These are phyloP conservation scores for Sinocyclocheilus grahami DNA, from an alignment of 2,113 vertebrate species.

Conservation along the genomic window DNA sequence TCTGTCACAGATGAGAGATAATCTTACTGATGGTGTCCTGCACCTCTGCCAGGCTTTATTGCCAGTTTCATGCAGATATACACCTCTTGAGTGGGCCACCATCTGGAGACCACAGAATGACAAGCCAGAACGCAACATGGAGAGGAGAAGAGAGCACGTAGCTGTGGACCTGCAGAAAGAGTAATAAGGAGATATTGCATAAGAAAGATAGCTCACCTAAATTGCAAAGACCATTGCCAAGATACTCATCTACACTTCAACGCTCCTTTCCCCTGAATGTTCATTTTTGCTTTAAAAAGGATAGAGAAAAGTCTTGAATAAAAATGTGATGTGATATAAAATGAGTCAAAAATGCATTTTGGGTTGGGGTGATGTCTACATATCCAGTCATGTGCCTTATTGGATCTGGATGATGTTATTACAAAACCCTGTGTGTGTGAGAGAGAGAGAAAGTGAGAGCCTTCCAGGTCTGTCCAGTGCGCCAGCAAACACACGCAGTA, in stretches of 20 bases:
- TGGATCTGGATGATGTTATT: not conserved
- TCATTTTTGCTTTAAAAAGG: not conserved
- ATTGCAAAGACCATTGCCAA: too few species aligned
- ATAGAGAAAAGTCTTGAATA: not conserved
- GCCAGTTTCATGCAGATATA: not conserved
- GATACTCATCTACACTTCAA: too few species aligned
- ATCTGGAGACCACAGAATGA: not conserved
- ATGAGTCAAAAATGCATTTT: not conserved
- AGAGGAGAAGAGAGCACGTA: not conserved
- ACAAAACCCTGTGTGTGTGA: not conserved
- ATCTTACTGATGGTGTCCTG: conserved; percentile 9
- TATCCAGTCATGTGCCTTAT: not conserved
- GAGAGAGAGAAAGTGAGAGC: not conserved
- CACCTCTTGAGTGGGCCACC: conserved; percentile 12
- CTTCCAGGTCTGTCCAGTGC: not conserved
- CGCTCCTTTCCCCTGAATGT: too few species aligned
- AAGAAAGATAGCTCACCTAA: not conserved
- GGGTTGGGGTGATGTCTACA: not conserved
- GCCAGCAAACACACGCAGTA: not conserved
- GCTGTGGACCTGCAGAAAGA: not conserved
- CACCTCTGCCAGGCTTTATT: conserved; percentile 13
- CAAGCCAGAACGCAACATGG: not conserved
- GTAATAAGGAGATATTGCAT: not conserved
- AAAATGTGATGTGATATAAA: not conserved
- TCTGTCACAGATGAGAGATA: conserved; percentile 11